Evolutionary conservation across 1,140 invertebrate genomes (phyloP).

Genomic region (Araneus ventricosus): DNA sequence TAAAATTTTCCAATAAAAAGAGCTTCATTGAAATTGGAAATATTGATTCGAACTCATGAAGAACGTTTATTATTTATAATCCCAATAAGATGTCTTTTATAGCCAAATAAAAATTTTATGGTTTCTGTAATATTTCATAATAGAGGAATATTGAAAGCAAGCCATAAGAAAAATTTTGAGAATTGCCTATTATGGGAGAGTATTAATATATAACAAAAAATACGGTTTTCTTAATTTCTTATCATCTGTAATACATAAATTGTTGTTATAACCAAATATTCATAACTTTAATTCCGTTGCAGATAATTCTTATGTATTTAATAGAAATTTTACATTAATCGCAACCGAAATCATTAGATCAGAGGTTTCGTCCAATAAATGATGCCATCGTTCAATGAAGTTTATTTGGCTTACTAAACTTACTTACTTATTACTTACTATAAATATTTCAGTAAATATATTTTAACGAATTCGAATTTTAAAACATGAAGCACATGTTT

Average conservation of each 20-base stretch:
- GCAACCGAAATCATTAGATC: no score
- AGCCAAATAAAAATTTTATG: conserved; percentile 8
- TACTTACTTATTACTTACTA: no score
- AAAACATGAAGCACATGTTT: no score
- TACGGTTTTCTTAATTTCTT: neutral
- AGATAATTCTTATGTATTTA: no score
- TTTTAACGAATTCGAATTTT: no score
- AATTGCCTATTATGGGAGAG: neutral
- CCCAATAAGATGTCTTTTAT: neutral
- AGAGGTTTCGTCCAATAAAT: no score
- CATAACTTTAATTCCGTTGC: neutral
- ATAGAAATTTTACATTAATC: no score
- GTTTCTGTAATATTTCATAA: neutral
- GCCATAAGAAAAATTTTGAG: neutral
- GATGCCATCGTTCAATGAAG: no score
- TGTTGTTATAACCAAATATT: neutral
- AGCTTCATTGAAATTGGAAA: neutral
- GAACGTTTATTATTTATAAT: neutral
- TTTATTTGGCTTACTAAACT: no score
- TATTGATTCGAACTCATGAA: neutral
- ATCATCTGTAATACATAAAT: no score
- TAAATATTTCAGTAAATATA: no score
- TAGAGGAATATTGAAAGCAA: neutral
- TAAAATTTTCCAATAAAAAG: neutral
- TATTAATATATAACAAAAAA: neutral